Evolutionary conservation across 2,113 vertebrate species (phyloP).

Genomic region (Haplochromis burtoni): DNA sequence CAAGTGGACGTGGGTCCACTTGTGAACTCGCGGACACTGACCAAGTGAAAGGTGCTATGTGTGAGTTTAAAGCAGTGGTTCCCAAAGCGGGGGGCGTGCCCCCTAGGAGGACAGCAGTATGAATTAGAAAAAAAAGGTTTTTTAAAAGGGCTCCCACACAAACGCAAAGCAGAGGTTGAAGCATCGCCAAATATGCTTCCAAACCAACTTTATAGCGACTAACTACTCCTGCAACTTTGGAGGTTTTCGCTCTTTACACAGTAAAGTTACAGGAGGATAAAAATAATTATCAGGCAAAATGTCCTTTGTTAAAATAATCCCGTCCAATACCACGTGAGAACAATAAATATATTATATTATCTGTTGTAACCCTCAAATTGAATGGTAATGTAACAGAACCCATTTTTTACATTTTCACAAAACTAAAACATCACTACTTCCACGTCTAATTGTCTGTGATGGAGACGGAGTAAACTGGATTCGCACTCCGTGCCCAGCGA

Average conservation of each 20-base stretch:
- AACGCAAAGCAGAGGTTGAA: not conserved
- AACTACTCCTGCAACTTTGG: not conserved
- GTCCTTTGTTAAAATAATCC: not conserved
- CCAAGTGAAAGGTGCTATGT: not conserved
- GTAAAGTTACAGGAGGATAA: not conserved
- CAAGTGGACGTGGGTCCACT: slow-evolving; percentile 69
- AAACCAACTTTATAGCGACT: not conserved
- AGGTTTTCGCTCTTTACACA: not conserved
- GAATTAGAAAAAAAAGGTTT: accelerated
- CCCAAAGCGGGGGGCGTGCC: not conserved
- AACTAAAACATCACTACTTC: not conserved
- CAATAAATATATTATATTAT: not conserved
- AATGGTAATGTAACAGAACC: not conserved
- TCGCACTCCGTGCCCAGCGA: accelerated
- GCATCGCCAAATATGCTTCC: not conserved
- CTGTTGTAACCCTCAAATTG: not conserved
- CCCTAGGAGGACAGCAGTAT: not conserved
- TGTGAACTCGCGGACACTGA: slow-evolving; percentile 36
- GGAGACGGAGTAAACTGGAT: not conserved
- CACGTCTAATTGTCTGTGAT: not conserved
- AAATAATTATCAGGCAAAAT: not conserved
- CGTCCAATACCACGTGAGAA: not conserved
- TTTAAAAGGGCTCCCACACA: not conserved
- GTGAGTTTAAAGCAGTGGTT: not conserved
- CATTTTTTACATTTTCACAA: not conserved